Evolutionary conservation across 2,888 invertebrate genomes (phyloP).

Genomic region (Chrysotoxum bicinctum): DNA sequence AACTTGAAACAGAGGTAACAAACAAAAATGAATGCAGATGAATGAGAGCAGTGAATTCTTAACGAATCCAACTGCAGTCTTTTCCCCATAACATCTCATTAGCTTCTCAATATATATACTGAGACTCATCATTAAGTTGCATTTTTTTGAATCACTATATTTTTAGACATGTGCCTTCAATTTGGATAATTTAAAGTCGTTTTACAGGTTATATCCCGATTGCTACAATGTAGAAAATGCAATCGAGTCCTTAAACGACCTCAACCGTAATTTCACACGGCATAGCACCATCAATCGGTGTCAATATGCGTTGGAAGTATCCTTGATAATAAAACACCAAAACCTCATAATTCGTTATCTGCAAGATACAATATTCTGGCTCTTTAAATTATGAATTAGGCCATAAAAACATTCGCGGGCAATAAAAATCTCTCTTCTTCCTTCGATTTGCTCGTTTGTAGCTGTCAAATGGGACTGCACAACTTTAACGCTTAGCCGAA

Average conservation of each 20-base stretch:
- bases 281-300: conserved; percentile 14
- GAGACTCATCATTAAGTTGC: not conserved
- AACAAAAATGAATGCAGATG: not conserved
- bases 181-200: not conserved
- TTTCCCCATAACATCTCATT: conserved; percentile 7
- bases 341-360: conserved; percentile 29
- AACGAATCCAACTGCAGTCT: not conserved
- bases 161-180: not conserved
- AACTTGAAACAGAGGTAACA: too few relatives aligned
- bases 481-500: not conserved
- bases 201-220: not conserved
- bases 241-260: conserved; percentile 45
- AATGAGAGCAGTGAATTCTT: not conserved
- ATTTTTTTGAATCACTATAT: not conserved
- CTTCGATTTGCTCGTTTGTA: conserved; percentile 40
- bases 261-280: conserved; percentile 51
- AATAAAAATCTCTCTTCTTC: conserved; percentile 43
- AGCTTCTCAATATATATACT: not conserved
- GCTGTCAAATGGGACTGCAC: conserved; percentile 38
- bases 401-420: conserved; percentile 67
- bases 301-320: conserved; percentile 5
- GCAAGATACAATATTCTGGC: conserved; percentile 27
- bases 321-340: conserved; percentile 62
- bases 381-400: conserved; percentile 63
- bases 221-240: conserved; percentile 10